Percentiles rank a stretch among this genome's conserved stretches.
These are phyloP conservation scores for Megaptera novaeangliae DNA, from an alignment of 2,113 vertebrate species.

Conservation along the genomic window DNA sequence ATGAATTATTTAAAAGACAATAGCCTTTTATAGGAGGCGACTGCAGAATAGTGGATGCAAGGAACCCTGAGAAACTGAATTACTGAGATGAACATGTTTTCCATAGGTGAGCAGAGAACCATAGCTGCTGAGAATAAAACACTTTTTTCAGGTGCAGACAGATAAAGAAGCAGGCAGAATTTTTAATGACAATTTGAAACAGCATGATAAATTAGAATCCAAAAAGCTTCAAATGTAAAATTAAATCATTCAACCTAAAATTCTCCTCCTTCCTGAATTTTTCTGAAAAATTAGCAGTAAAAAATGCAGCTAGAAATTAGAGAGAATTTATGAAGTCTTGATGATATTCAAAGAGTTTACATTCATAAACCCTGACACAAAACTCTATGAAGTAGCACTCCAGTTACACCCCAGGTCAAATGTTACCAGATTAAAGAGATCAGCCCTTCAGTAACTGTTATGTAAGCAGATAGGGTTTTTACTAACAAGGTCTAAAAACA, in stretches of 20 bases:
- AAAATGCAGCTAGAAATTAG: background rate
- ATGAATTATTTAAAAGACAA: background rate
- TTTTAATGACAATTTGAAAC: background rate
- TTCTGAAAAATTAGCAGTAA: background rate
- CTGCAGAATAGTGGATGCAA: background rate
- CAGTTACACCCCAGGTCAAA: background rate
- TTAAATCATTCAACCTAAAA: background rate
- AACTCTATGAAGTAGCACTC: background rate
- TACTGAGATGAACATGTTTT: background rate
- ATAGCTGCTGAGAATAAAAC: accelerated
- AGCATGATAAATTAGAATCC: background rate
- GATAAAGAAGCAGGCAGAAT: background rate
- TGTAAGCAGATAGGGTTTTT: background rate
- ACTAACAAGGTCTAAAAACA: background rate
- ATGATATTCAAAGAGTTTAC: background rate
- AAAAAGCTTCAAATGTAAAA: background rate
- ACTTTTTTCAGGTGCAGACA: background rate
- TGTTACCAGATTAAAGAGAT: background rate
- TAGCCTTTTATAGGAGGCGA: background rate
- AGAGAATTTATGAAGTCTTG: background rate
- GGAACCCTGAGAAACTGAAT: background rate
- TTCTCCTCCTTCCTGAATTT: background rate
- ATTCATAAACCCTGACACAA: background rate
- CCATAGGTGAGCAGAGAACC: background rate
- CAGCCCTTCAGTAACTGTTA: background rate